phyloP scores from a whole-genome alignment of 2,888 invertebrate species.

The Drosophila kuntzei region DNA sequence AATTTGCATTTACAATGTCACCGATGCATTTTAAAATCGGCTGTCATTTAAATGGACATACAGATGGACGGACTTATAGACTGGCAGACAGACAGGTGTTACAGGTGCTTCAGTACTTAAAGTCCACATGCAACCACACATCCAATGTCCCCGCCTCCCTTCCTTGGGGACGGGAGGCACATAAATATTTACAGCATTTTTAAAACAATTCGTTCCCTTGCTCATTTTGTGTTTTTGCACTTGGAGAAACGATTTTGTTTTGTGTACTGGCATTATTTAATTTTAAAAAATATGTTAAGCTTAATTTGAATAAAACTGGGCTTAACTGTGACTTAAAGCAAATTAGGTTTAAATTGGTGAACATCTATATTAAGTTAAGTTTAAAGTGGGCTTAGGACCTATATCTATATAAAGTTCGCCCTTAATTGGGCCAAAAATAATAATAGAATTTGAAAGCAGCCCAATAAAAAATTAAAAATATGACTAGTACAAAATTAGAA shows the following conservation, averaged over 20 bases:
- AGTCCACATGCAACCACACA: constrained; percentile 22
- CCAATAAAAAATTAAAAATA: no score
- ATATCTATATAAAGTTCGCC: no score
- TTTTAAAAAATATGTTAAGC: not conserved
- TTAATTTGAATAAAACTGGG: no score
- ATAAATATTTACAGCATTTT: constrained; percentile 79
- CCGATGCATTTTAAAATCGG: constrained; percentile 51
- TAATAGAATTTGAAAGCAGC: no score
- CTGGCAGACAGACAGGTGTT: constrained; percentile 19
- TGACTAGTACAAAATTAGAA: no score
- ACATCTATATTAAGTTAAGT: no score
- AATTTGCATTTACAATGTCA: constrained; percentile 74
- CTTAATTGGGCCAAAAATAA: no score
- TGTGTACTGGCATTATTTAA: not conserved
- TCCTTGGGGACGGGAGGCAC: constrained; percentile 13
- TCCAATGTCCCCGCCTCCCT: not conserved
- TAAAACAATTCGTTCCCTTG: constrained; percentile 62
- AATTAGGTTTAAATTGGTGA: no score
- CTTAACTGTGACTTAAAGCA: no score
- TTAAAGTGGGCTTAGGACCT: no score
- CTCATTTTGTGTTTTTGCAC: constrained; percentile 34
- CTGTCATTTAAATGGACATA: constrained; percentile 55
- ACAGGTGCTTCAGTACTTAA: constrained; percentile 60
- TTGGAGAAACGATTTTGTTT: constrained; percentile 27
- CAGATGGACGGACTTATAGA: constrained; percentile 13